Base-by-base conservation (phyloP, 2,888 invertebrate species). In the Campaea margaritaria region DNA sequence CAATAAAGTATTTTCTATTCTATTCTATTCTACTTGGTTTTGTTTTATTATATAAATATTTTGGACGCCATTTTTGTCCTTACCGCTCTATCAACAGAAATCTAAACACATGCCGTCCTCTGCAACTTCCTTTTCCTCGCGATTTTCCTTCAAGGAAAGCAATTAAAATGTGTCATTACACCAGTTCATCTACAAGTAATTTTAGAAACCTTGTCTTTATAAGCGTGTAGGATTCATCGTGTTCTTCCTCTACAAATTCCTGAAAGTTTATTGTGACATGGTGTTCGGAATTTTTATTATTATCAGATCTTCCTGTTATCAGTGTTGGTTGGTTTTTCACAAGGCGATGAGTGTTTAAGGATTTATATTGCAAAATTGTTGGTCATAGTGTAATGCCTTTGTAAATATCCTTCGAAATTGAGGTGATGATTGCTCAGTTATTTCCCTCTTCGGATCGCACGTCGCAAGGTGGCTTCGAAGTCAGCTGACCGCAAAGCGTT, bases 101-200 rank as follows among this genome's bases (percentile, higher is more conserved):
- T 54, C 34, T 47, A 13, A 15, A 27, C 58, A 46, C 58, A 51
- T 39, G n/a, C 45, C 34, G 41, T 45, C 45, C 50, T 31, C 31
- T 21, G 0, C 36, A 11, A 51, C 46, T 51, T 58, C 57, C 57
- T 46, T 15, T 41, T 47, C 38, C 50, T 41, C 13, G 34, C 34
- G 13, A 39, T 51, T 58, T 58, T 38, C 58, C 58, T 43, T 0
- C 38, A 47, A 47, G 51, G 47, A 58, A 52, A 58, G 52, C 14
- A 41, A 42, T 34, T 39, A 38, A 8, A 3, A 14, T 28, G 36
- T 56, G 44, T 49, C 27, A 16, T 48, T 36, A 27, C 15, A 43
- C 43, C 8, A 36, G 15, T 47, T 42, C 12, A 3, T 21, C 5
- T 21, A 21, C 21, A 5, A 21, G 21, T 21, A 21, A n/a, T 8